Percentiles rank a stretch among this genome's conserved stretches.
phyloP scores from a whole-genome alignment of 1,140 invertebrate genomes.

The Parasteatoda tepidariorum region DNA sequence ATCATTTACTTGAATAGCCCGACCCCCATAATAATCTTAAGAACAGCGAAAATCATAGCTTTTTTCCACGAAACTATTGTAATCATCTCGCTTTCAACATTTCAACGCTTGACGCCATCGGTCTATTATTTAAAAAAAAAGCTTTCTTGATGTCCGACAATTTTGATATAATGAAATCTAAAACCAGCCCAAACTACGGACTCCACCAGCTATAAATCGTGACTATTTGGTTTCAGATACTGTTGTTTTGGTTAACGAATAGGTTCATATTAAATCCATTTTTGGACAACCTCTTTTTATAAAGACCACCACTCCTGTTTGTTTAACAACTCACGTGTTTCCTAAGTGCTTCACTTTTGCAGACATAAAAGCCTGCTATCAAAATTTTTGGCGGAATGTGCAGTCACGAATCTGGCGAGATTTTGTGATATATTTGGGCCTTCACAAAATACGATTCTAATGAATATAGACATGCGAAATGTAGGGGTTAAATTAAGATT shows the following conservation, averaged over 20 bases:
- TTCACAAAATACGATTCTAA: too few relatives aligned
- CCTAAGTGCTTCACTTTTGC: not conserved
- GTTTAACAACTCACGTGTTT: slow-evolving; percentile 26
- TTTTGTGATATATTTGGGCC: not conserved
- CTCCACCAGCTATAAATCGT: slow-evolving; percentile 1
- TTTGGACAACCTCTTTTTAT: not conserved
- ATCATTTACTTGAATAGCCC: slow-evolving; percentile 24
- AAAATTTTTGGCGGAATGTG: not conserved
- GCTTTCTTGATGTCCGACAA: slow-evolving; percentile 17
- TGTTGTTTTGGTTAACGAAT: slow-evolving; percentile 33
- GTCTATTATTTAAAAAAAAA: slow-evolving; percentile 37
- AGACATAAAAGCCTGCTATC: not conserved
- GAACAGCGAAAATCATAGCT: slow-evolving; percentile 25
- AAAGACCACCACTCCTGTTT: slow-evolving; percentile 36
- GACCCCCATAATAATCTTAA: slow-evolving; percentile 18
- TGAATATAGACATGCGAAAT: not conserved
- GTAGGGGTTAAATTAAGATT: too few relatives aligned
- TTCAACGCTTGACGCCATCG: slow-evolving; percentile 23
- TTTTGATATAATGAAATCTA: slow-evolving; percentile 14
- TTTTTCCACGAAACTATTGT: slow-evolving; percentile 28
- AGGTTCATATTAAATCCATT: slow-evolving; percentile 19
- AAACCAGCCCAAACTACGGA: not conserved
- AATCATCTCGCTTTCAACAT: slow-evolving; percentile 20
- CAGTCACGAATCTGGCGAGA: not conserved
- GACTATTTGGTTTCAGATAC: not conserved